Conservation (phyloP, 37 sponge, comb jelly and placozoan species). For the Chondrosia reniformis region DNA sequence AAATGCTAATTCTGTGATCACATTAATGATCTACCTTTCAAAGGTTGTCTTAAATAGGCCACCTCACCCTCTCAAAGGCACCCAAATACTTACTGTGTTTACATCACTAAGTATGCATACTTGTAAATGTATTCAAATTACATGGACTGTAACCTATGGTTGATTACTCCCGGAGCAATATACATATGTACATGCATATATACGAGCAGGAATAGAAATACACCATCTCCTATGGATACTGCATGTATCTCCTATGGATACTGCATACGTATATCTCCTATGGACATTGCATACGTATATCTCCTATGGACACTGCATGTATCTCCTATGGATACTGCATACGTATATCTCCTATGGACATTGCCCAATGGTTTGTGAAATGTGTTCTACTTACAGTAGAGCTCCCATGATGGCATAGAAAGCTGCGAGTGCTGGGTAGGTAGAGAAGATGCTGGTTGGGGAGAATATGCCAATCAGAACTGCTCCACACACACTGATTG, state of each 20-base stretch:
- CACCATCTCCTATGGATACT: neutral
- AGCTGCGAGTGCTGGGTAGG: neutral
- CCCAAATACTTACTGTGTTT: neutral
- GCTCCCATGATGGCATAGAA: constrained; percentile 44
- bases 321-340: no score
- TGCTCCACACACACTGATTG: constrained; percentile 61
- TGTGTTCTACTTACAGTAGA: no score
- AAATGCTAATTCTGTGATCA: no score
- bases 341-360: neutral
- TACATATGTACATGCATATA: neutral
- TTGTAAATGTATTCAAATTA: neutral
- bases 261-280: neutral
- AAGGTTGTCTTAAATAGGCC: no score
- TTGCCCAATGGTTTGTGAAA: no score
- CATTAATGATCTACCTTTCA: no score
- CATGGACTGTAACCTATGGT: neutral
- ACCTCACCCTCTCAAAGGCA: neutral
- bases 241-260: no score
- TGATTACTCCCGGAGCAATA: neutral
- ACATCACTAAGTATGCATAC: neutral
- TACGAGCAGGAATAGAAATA: neutral
- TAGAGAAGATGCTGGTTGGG: no score
- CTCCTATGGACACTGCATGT: neutral
- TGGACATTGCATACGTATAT: neutral
- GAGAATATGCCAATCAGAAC: constrained; percentile 51